These are phyloP conservation scores for Drosophila mercatorum DNA, from an alignment of 2,888 invertebrate species.

Conservation along the genomic window DNA sequence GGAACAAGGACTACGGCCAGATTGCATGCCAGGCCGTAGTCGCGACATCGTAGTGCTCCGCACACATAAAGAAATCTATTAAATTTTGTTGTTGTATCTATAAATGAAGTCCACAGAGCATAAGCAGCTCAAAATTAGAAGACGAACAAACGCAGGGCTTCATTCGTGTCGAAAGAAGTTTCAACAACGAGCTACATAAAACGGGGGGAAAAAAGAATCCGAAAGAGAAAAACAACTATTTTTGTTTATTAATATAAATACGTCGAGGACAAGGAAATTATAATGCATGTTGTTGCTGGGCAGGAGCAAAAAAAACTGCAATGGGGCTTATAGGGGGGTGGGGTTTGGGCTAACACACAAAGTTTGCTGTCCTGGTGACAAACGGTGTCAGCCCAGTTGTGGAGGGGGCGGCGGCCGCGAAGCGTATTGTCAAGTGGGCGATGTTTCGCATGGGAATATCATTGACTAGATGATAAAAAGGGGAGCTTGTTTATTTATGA, in stretches of 20 bases:
- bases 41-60: slow-evolving; percentile 32
- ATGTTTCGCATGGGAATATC: slow-evolving; percentile 57
- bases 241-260: slow-evolving; percentile 80
- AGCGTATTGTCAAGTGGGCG: slow-evolving; percentile 51
- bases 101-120: slow-evolving; percentile 50
- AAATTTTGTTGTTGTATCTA: slow-evolving; percentile 39
- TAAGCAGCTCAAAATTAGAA: slow-evolving; percentile 65
- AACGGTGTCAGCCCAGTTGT: slow-evolving; percentile 65
- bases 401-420: neutral
- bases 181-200: slow-evolving; percentile 55
- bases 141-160: slow-evolving; percentile 28
- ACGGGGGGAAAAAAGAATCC: slow-evolving; percentile 8
- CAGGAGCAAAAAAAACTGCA: slow-evolving; percentile 9
- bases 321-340: neutral
- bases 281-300: slow-evolving; percentile 54
- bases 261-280: slow-evolving; percentile 66
- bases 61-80: slow-evolving; percentile 41
- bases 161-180: slow-evolving; percentile 74
- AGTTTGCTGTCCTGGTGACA: slow-evolving; percentile 82
- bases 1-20: slow-evolving; percentile 3
- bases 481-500: slow-evolving; percentile 74
- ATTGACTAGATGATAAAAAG: slow-evolving; percentile 49
- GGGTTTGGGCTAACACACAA: neutral
- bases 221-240: slow-evolving; percentile 27
- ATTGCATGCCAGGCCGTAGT: slow-evolving; percentile 68